Percentiles rank a stretch among this genome's conserved stretches.
Conservation (phyloP, 1,140 invertebrate genomes). For the Orchestia grillus region DNA sequence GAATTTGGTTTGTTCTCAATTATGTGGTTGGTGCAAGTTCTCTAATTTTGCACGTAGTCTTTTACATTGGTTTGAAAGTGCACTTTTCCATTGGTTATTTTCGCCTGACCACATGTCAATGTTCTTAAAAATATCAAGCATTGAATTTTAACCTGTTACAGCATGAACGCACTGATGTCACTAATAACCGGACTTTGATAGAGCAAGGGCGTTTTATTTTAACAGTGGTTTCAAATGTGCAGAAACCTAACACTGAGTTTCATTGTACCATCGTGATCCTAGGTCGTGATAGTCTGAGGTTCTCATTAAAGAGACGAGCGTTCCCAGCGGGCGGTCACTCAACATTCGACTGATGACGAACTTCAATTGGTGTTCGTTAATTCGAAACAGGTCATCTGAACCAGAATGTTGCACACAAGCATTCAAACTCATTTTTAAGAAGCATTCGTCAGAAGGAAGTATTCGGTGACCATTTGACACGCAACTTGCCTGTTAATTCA, state of each 20-base stretch:
- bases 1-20: no score
- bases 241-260: not conserved
- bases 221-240: not conserved
- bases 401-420: no score
- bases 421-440: not conserved
- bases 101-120: not conserved
- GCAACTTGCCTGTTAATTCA: not conserved
- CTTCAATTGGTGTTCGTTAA: not conserved
- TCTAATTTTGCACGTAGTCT: no score
- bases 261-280: not conserved
- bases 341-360: slow-evolving; percentile 5
- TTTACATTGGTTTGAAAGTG: not conserved
- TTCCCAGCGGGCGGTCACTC: slow-evolving; percentile 20
- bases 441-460: slow-evolving; percentile 1
- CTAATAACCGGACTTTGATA: not conserved
- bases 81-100: not conserved
- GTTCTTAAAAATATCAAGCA: not conserved
- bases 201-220: not conserved
- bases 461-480: not conserved
- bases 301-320: not conserved
- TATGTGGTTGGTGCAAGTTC: no score
- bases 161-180: not conserved
- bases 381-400: not conserved
- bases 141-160: not conserved
- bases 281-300: slow-evolving; percentile 24